A percentile compares a stretch with the other conserved stretches of the same genome.
These are phyloP conservation scores for Halictus rubicundus DNA, from an alignment of 1,140 invertebrate species.

Conservation along the genomic window DNA sequence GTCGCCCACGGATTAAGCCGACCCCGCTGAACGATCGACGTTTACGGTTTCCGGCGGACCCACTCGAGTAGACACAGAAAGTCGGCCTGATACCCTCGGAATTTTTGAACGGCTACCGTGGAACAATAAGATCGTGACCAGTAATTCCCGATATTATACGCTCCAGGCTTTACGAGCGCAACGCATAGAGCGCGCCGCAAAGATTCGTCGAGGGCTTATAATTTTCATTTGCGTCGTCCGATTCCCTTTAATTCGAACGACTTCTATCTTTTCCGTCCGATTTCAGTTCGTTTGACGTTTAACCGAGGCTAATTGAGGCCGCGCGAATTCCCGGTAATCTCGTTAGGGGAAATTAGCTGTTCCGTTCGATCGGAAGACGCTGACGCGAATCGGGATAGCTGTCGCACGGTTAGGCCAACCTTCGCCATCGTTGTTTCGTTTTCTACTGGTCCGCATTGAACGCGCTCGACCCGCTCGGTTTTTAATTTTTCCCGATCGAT, in stretches of 20 bases:
- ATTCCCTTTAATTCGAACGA: constrained; percentile 30
- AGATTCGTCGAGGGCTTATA: too few relatives aligned
- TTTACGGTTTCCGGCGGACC: not conserved
- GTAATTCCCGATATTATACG: too few relatives aligned
- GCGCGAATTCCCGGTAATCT: constrained; percentile 41
- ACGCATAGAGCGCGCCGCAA: too few relatives aligned
- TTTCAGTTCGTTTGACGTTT: constrained; percentile 18
- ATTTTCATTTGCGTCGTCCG: not conserved
- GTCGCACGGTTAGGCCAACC: not conserved
- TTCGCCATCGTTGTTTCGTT: not conserved
- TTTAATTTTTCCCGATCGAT: not conserved
- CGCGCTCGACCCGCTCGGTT: not conserved
- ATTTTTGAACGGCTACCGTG: not conserved
- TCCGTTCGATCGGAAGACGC: constrained; percentile 29
- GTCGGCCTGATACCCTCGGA: not conserved
- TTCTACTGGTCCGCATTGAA: not conserved
- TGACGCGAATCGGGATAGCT: constrained; percentile 25
- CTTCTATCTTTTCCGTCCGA: constrained; percentile 11
- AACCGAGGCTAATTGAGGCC: constrained; percentile 42
- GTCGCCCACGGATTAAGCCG: not conserved
- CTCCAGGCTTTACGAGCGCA: too few relatives aligned
- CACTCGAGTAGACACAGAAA: not conserved
- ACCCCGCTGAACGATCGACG: not conserved
- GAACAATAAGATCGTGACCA: too few relatives aligned
- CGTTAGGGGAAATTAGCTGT: constrained; percentile 51